A percentile compares a stretch with the other conserved stretches of the same genome.
Conservation (phyloP, 2,797 vertebrate species). For the Melanotaenia nigrans region DNA sequence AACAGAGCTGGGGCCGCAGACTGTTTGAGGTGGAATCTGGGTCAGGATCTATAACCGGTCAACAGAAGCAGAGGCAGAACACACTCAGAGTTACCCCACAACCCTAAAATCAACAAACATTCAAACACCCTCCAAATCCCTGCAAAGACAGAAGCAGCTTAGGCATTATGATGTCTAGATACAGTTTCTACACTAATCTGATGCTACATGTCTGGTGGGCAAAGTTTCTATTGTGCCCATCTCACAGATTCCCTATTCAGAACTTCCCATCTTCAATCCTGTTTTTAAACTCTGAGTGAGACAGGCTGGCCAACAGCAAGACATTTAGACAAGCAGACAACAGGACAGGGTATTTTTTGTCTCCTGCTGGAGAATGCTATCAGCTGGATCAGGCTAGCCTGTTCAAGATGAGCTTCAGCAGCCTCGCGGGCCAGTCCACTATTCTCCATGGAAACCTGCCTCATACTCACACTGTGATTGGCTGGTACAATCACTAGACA, state of each 20-base stretch:
- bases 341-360: conserved; percentile 47
- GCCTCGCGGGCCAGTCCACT: conserved; percentile 47
- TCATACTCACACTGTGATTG: conserved; percentile 68
- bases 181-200: conserved; percentile 46
- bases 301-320: conserved; percentile 57
- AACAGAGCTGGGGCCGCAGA: conserved; percentile 45
- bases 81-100: conserved; percentile 23
- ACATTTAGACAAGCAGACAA: conserved; percentile 54
- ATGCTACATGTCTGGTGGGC: conserved; percentile 43
- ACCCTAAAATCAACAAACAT: conserved; percentile 13
- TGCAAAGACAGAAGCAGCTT: conserved; percentile 25
- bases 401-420: conserved; percentile 58
- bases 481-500: conserved; percentile 69
- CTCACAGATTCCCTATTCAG: conserved; percentile 46
- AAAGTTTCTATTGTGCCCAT: conserved; percentile 45
- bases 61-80: conserved; percentile 19
- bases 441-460: conserved; percentile 79
- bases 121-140: conserved; percentile 22
- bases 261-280: conserved; percentile 18
- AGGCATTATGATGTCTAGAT: conserved; percentile 38
- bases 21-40: conserved; percentile 36
- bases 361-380: conserved; percentile 62
- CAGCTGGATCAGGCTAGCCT: conserved; percentile 61
- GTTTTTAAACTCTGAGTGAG: conserved; percentile 46
- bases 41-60: conserved; percentile 54